Evolutionary conservation across 2,888 invertebrate species (phyloP).

Genomic region (Tipula confusa): DNA sequence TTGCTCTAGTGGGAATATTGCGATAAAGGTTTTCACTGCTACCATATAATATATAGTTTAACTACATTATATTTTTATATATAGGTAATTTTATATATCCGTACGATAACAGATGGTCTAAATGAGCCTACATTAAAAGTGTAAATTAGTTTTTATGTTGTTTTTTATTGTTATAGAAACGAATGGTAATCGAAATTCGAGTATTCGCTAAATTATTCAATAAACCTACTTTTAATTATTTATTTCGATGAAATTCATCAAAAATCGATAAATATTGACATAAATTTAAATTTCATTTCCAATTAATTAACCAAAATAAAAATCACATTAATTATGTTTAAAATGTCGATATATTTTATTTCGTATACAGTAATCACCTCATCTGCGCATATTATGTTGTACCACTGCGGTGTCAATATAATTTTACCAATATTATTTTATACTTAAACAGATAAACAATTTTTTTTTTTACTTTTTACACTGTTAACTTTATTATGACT

Average conservation of each 20-base stretch:
- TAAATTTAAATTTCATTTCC: not conserved
- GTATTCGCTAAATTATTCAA: not conserved
- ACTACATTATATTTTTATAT: not conserved
- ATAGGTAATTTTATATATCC: not conserved
- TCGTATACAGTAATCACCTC: too few species aligned
- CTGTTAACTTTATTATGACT: too few species aligned
- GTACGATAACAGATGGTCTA: too few species aligned
- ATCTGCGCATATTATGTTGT: too few species aligned
- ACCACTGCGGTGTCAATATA: too few species aligned
- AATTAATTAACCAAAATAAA: not conserved
- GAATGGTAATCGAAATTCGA: not conserved
- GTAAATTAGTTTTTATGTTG: too few species aligned
- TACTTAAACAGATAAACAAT: too few species aligned
- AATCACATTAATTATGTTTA: not conserved
- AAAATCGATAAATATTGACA: not conserved
- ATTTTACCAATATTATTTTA: too few species aligned
- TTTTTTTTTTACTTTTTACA: too few species aligned
- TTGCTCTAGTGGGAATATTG: not conserved
- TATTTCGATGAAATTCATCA: not conserved
- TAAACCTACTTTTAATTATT: not conserved
- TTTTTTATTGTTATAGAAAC: not conserved
- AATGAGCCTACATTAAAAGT: too few species aligned
- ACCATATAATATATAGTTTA: constrained; percentile 5
- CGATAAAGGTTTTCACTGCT: not conserved
- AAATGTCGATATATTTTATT: too few species aligned